A percentile compares a stretch with the other conserved stretches of the same genome.
These are phyloP conservation scores for Chaunax sp. DNA, from an alignment of 2,797 vertebrate species.

Conservation along the genomic window DNA sequence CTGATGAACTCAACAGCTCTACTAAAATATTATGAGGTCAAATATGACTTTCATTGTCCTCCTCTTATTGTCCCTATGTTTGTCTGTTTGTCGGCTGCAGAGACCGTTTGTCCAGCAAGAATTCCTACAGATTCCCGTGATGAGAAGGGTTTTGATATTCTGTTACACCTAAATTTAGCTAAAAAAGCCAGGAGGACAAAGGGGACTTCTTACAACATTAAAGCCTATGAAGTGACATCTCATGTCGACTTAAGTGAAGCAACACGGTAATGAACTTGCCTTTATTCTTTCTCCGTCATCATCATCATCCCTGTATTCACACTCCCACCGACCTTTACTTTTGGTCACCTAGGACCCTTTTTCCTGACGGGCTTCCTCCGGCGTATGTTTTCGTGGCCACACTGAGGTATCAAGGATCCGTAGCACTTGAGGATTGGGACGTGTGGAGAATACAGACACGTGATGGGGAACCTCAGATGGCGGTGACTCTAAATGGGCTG, in stretches of 20 bases:
- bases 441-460: constrained; percentile 93
- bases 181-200: constrained; percentile 93
- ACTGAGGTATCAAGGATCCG: constrained; percentile 91
- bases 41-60: constrained; percentile 6
- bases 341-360: constrained; percentile 84
- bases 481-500: constrained; percentile 91
- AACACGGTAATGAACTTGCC: constrained; percentile 86
- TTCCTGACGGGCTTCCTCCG: constrained; percentile 96
- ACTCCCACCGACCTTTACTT: constrained; percentile 16
- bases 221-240: constrained; percentile 92
- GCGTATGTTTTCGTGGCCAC: constrained; percentile 98
- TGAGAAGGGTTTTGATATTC: constrained; percentile 97
- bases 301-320: not conserved
- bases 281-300: not conserved
- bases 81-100: constrained; percentile 75
- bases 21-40: not conserved
- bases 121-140: constrained; percentile 93
- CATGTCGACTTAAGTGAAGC: constrained; percentile 90
- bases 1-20: constrained; percentile 3
- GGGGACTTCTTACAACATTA: constrained; percentile 88
- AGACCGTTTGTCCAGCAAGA: constrained; percentile 94
- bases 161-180: constrained; percentile 91
- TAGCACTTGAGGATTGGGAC: constrained; percentile 92
- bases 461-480: constrained; percentile 92
- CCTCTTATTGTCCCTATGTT: not conserved